Conservation (phyloP, 2,797 vertebrate genomes). For the Tinamus major region DNA sequence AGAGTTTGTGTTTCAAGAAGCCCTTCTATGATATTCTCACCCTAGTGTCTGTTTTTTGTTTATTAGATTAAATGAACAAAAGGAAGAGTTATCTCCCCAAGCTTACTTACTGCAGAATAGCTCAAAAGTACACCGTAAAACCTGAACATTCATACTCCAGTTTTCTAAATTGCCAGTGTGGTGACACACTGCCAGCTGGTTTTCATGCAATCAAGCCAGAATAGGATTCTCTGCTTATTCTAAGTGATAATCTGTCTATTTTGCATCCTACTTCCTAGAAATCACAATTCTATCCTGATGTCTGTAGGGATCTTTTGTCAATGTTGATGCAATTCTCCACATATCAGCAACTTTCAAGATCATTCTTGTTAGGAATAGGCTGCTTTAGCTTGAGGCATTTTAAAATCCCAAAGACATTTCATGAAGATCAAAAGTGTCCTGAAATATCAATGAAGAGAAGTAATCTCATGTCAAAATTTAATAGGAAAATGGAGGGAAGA, state of each 20-base stretch:
- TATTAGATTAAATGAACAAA: not conserved
- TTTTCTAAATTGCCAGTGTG: not conserved
- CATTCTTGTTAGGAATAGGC: not conserved
- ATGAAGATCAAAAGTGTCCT: not conserved
- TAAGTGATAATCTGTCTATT: not conserved
- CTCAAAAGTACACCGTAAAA: not conserved
- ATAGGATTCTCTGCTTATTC: not conserved
- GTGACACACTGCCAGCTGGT: not conserved
- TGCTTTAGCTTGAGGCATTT: not conserved
- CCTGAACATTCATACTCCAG: not conserved
- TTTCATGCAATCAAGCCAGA: not conserved
- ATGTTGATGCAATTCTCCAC: not conserved
- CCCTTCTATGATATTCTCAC: not conserved
- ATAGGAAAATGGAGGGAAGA: not conserved
- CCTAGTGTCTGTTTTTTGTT: not conserved
- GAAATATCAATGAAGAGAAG: not conserved
- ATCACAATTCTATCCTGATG: not conserved
- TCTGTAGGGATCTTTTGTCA: not conserved
- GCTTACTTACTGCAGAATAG: not conserved
- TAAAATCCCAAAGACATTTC: not conserved
- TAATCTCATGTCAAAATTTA: not conserved
- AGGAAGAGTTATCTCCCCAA: not conserved
- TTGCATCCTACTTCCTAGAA: not conserved
- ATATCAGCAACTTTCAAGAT: not conserved
- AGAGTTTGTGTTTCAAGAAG: not conserved